Evolutionary conservation across 2,797 vertebrate genomes (phyloP).

Genomic region (Bucorvus abyssinicus): DNA sequence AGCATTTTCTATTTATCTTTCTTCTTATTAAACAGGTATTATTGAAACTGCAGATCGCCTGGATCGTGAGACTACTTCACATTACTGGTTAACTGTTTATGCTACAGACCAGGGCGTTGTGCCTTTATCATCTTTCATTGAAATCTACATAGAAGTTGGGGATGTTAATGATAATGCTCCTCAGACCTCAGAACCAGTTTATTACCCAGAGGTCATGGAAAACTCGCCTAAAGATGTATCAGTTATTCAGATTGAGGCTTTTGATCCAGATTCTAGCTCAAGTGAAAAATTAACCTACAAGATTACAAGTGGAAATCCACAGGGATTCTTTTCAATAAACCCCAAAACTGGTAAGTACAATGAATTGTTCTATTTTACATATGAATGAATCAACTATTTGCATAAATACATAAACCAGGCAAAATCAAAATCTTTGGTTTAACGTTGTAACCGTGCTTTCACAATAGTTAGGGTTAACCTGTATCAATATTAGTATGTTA

Average conservation of each 20-base stretch:
- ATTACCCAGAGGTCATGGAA: conserved; percentile 93
- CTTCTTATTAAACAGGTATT: conserved; percentile 77
- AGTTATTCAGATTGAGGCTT: conserved; percentile 90
- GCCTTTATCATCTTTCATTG: conserved; percentile 91
- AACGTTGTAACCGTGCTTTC: neutral
- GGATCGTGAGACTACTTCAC: conserved; percentile 89
- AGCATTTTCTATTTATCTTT: neutral
- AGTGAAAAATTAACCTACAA: conserved; percentile 89
- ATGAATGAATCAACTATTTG: neutral
- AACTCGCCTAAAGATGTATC: conserved; percentile 93
- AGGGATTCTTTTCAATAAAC: conserved; percentile 94
- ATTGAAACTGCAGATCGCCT: conserved; percentile 89
- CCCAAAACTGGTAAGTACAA: conserved; percentile 86
- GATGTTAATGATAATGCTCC: conserved; percentile 97
- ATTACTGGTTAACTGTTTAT: conserved; percentile 97
- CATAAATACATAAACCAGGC: neutral
- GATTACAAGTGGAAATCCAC: conserved; percentile 97
- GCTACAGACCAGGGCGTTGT: conserved; percentile 90
- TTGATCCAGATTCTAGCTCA: conserved; percentile 90
- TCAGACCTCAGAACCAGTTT: conserved; percentile 91
- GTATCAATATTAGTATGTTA: neutral
- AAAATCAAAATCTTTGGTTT: neutral
- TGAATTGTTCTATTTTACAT: neutral
- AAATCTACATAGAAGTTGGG: conserved; percentile 92
- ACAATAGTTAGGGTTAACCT: neutral